A percentile compares a stretch with the other conserved stretches of the same genome.
Evolutionary conservation across 2,797 vertebrate genomes (phyloP).

Genomic region (Rhynchotus rufescens): DNA sequence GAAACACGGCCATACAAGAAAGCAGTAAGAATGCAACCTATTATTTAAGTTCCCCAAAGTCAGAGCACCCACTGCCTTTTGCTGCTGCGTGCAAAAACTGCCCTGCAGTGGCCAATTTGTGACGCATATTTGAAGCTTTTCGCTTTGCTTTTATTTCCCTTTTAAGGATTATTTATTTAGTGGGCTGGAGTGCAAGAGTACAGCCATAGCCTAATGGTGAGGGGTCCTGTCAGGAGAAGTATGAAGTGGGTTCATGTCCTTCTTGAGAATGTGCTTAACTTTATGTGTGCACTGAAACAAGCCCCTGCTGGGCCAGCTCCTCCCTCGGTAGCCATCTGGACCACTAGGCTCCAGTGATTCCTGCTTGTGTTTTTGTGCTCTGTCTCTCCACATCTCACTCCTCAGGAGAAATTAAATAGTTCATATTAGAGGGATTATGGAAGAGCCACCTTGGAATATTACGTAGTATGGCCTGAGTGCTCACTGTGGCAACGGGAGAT

Average conservation of each 20-base stretch:
- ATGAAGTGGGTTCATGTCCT: not conserved
- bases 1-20: not conserved
- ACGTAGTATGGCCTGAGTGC: not conserved
- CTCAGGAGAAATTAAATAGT: not conserved
- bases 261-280: not conserved
- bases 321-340: not conserved
- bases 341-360: not conserved
- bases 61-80: not conserved
- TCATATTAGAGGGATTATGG: not conserved
- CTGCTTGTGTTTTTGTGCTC: not conserved
- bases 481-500: not conserved
- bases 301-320: not conserved
- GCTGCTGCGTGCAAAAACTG: not conserved
- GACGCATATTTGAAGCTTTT: not conserved
- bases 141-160: not conserved
- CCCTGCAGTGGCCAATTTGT: not conserved
- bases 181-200: not conserved
- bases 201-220: not conserved
- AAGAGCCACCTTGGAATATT: not conserved
- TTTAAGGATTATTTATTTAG: constrained; percentile 38
- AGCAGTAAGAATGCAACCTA: not conserved
- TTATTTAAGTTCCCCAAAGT: not conserved
- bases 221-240: not conserved
- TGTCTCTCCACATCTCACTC: not conserved
- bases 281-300: not conserved